Conservation (phyloP, 2,888 invertebrate genomes). For the Criorhina ranunculi region DNA sequence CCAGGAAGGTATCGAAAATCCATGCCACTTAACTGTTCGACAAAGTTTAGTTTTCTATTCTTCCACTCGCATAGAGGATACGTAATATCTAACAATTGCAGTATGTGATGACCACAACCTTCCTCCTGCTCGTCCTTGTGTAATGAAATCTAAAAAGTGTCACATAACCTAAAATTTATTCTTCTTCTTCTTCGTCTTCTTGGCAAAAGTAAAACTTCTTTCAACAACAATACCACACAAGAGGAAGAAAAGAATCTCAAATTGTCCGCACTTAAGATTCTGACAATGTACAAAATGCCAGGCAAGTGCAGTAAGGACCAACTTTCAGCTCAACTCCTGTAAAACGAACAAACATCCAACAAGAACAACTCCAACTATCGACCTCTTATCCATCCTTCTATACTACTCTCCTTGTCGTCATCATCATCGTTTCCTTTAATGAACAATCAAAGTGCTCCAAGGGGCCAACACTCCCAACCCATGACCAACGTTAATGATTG, state of each 20-base stretch:
- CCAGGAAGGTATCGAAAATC: neutral
- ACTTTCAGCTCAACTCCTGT: constrained; percentile 53
- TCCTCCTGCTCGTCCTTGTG: neutral
- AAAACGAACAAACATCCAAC: constrained; percentile 44
- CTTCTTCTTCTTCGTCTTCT: constrained; percentile 3
- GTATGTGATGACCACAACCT: constrained; percentile 32
- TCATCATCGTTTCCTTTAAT: constrained; percentile 51
- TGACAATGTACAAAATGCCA: constrained; percentile 55
- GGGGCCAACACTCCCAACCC: constrained; percentile 45
- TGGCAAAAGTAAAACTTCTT: constrained; percentile 33
- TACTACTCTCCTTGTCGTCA: too few species aligned
- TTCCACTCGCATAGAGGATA: neutral
- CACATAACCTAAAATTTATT: constrained; percentile 61
- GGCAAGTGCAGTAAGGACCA: constrained; percentile 45
- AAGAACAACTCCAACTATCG: constrained; percentile 68
- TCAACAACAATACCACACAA: constrained; percentile 62
- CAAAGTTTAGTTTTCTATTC: constrained; percentile 31
- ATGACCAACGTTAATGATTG: constrained; percentile 63
- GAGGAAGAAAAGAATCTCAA: constrained; percentile 25
- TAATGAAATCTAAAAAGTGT: constrained; percentile 72
- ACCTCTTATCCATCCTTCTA: constrained; percentile 25
- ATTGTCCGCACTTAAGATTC: constrained; percentile 71
- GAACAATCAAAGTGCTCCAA: constrained; percentile 68
- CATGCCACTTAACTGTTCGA: constrained; percentile 48
- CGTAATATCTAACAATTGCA: constrained; percentile 12